Evolutionary conservation across 92 coral and sea anemone genomes (phyloP), one percentile per base, ranked within the genome.

Genomic region (Epizoanthus illoricatus): DNA sequence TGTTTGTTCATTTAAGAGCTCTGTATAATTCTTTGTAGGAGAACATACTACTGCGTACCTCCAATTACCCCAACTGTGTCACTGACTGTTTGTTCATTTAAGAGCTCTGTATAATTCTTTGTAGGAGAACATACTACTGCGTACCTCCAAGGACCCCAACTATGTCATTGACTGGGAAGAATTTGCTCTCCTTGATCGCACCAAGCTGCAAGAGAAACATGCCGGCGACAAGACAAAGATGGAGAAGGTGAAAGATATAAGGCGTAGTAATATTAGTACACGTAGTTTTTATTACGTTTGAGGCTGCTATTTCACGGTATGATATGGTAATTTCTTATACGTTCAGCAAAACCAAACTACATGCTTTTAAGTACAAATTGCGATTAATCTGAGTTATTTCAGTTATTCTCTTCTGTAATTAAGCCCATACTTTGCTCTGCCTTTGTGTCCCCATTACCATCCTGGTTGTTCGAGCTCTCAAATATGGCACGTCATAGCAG

Each of bases 91-190:
- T 91, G 94, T 9, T 52, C 28, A 8, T 57, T 16, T 10, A 0
- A 0, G 6, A 62, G 8, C 9, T 28, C 21, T 5, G 18, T 11
- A 2, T 40, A 3, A 45, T 28, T 7, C 3, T 58, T 55, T 45
- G 5, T 59, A 93, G 97, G 94, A 93, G 10, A 93, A 59, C 79
- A 76, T 93, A 11, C 83, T 93, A 36, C 86, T 93, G 61, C 90
- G 95, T 1, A 86, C 92, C 1, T 87, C 91, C 23, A 89, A 89
- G 40, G 91, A 93, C 76, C 94, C 93, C 1, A 86, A 91, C 28
- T 85, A 71, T 28, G 33, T 28, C 33, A 28, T 1, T 28, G 33
- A 28, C 33, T 28, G 33, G 94, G 88, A 85, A 2, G 65, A 23
- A 39, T 93, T 93, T 81, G 94, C 88, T 18, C 66, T 74, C 42